phyloP scores from a whole-genome alignment of 2,797 vertebrate genomes.

The Caiman crocodilus region DNA sequence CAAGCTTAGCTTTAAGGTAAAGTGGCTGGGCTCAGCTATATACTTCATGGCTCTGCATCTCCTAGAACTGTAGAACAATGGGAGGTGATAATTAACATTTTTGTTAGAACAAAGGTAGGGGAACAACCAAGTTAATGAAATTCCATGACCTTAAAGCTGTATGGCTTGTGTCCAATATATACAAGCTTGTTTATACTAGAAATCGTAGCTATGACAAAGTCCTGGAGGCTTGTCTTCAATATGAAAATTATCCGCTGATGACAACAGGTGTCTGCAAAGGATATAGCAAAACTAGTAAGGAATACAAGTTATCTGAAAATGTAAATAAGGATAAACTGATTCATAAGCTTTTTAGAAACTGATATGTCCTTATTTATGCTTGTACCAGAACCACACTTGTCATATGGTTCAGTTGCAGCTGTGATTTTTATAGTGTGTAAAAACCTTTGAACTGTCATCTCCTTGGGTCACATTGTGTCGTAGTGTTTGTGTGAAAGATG shows the following conservation, averaged over 20 bases:
- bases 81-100: constrained; percentile 35
- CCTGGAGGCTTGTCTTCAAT: background rate
- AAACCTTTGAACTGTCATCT: background rate
- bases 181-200: constrained; percentile 30
- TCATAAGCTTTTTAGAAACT: background rate
- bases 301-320: background rate
- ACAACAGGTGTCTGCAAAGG: background rate
- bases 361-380: background rate
- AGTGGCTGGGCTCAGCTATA: constrained; percentile 16
- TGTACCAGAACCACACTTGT: background rate
- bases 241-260: constrained; percentile 32
- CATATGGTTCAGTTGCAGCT: background rate
- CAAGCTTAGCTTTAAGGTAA: constrained; percentile 44
- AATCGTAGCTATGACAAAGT: background rate
- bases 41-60: background rate
- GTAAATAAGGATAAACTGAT: background rate
- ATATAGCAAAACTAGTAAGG: background rate
- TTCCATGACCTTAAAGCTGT: constrained; percentile 5
- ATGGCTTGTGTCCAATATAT: background rate
- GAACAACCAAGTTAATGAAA: constrained; percentile 35
- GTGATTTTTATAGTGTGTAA: background rate
- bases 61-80: constrained; percentile 17
- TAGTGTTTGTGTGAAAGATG: background rate
- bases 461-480: background rate
- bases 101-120: background rate